Conservation (phyloP, 2,797 vertebrate genomes). For the Diplodus sargus region DNA sequence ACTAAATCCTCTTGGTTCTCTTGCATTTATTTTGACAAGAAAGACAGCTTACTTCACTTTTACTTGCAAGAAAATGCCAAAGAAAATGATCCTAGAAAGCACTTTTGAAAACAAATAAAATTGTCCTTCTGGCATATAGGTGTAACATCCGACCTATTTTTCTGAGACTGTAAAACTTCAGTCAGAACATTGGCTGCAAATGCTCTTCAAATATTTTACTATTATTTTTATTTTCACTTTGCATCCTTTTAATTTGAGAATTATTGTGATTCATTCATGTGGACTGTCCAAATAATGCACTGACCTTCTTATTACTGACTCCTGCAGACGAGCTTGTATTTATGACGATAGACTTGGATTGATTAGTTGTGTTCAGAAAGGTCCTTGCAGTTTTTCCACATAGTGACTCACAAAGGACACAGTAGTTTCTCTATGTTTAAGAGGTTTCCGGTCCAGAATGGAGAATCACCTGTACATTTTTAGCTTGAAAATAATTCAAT, state of each 20-base stretch:
- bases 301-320: neutral
- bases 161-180: neutral
- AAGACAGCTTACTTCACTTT: neutral
- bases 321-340: neutral
- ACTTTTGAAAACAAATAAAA: constrained; percentile 8
- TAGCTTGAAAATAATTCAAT: neutral
- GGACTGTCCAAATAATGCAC: neutral
- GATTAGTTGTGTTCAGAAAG: constrained; percentile 11
- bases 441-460: neutral
- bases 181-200: neutral
- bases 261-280: neutral
- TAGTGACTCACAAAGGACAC: neutral
- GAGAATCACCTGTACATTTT: neutral
- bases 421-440: neutral
- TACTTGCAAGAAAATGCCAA: neutral
- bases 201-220: neutral
- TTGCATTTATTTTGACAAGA: neutral
- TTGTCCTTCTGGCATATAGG: neutral
- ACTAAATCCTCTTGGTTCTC: neutral
- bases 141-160: too few species aligned
- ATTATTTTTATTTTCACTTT: neutral
- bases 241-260: neutral
- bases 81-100: constrained; percentile 2
- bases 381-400: neutral
- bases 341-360: neutral